Evolutionary conservation across 2,113 vertebrate species (phyloP), one percentile per base, ranked within the genome.

Genomic region (Xiphorhynchus elegans): DNA sequence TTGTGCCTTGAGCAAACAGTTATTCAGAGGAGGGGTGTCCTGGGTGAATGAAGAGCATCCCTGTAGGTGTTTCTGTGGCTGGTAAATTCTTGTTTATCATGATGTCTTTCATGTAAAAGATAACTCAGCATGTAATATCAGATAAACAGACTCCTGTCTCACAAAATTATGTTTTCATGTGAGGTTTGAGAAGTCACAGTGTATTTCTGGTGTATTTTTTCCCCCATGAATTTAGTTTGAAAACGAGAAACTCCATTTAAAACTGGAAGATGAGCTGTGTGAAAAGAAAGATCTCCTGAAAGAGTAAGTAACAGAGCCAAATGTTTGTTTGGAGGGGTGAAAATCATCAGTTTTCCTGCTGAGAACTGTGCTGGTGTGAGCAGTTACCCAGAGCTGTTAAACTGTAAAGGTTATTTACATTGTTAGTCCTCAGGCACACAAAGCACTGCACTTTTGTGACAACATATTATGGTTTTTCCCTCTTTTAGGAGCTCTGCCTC

Each of bases 221-320:
- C 91, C 31, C 94, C 75, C 89, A 42, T 56, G 69, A 69, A 97
- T 97, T 73, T 94, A 99, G 99, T 98, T 99, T 98, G 98, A 98
- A 98, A 99, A 99, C 97, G 99, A 99, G 98, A 99, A 97, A 94
- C 98, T 99, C 74, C 99, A 97, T 95, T 97, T 99, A 90, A 99
- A 99, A 96, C 96, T 99, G 96, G 99, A 99, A 96, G 98, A 99
- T 88, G 98, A 99, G 97, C 98, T 99, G 52, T 97, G 98, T 98
- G 98, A 99, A 98, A 99, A 99, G 97, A 98, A 99, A 96, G 98
- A 99, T 96, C 97, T 99, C 89, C 98, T 97, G 82, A 99, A 99
- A 97, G 99, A 98, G 99, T 99, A 98, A 97, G 98, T 97, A 95
- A 49, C 62, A 63, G 23, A 87, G 77, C 53, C 84, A 83, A 47